These are phyloP conservation scores for Siphamia tubifer DNA, from an alignment of 2,113 vertebrate genomes.

Conservation along the genomic window DNA sequence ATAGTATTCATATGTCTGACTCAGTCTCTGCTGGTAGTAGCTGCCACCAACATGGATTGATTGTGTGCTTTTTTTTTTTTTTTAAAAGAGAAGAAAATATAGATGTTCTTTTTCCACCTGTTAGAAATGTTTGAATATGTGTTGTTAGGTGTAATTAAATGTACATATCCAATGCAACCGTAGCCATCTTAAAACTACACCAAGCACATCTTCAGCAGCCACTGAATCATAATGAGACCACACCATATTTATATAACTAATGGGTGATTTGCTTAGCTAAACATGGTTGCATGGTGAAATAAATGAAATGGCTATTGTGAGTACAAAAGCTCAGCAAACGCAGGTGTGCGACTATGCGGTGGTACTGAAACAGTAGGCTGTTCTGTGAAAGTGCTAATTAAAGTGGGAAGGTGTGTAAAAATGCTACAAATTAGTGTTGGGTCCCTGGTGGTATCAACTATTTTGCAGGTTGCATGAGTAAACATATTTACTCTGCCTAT, in stretches of 20 bases:
- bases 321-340: constrained; percentile 7
- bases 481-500: constrained; percentile 55
- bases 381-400: constrained; percentile 50
- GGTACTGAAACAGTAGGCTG: neutral
- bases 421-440: constrained; percentile 56
- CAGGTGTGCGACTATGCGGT: constrained; percentile 24
- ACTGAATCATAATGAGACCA: neutral
- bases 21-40: neutral
- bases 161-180: neutral
- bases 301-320: neutral
- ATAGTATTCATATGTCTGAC: neutral
- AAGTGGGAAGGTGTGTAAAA: constrained; percentile 67
- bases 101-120: neutral
- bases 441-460: constrained; percentile 49
- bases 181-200: neutral
- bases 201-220: neutral
- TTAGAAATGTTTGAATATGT: neutral
- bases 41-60: neutral
- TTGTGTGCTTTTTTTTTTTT: too few species aligned
- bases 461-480: constrained; percentile 63
- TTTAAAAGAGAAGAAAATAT: neutral
- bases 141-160: constrained; percentile 14
- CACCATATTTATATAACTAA: constrained; percentile 5
- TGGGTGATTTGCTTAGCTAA: constrained; percentile 8
- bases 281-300: neutral